phyloP scores from a whole-genome alignment of 2,113 vertebrate genomes.

The Rhinopomastus cyanomelas region DNA sequence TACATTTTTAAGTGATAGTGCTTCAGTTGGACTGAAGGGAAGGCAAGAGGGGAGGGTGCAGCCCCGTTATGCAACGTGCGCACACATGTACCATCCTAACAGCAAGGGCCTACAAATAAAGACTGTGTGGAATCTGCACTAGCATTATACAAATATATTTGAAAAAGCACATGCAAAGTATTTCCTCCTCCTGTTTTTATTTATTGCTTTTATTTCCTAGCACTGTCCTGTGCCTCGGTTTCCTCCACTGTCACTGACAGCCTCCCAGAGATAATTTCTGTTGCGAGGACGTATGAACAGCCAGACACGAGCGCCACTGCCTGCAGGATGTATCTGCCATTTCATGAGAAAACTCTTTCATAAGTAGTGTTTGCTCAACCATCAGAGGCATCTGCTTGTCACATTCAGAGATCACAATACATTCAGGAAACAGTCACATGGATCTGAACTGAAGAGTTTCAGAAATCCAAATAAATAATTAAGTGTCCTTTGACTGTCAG shows the following conservation, averaged over 20 bases:
- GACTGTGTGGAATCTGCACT: background rate
- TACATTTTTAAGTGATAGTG: background rate
- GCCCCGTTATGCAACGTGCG: background rate
- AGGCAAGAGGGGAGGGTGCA: background rate
- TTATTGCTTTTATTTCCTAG: background rate
- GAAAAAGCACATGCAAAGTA: background rate
- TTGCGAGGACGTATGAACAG: background rate
- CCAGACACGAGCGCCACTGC: background rate
- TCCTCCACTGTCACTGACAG: background rate
- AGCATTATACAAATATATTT: background rate
- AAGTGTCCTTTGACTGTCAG: background rate
- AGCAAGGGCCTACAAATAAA: background rate
- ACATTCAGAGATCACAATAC: conserved; percentile 18
- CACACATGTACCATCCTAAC: background rate
- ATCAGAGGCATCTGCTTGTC: conserved; percentile 53
- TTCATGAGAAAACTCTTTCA: conserved; percentile 37
- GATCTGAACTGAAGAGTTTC: conserved; percentile 7
- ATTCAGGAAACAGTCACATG: conserved; percentile 46
- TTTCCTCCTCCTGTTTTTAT: background rate
- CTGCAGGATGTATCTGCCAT: conserved; percentile 32
- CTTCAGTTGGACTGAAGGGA: background rate
- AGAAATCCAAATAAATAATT: conserved; percentile 23
- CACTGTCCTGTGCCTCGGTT: background rate
- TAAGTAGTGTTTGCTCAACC: conserved; percentile 7
- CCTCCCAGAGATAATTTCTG: background rate